These are phyloP conservation scores for Clivina fossor DNA, from an alignment of 2,888 invertebrate species.

Conservation along the genomic window DNA sequence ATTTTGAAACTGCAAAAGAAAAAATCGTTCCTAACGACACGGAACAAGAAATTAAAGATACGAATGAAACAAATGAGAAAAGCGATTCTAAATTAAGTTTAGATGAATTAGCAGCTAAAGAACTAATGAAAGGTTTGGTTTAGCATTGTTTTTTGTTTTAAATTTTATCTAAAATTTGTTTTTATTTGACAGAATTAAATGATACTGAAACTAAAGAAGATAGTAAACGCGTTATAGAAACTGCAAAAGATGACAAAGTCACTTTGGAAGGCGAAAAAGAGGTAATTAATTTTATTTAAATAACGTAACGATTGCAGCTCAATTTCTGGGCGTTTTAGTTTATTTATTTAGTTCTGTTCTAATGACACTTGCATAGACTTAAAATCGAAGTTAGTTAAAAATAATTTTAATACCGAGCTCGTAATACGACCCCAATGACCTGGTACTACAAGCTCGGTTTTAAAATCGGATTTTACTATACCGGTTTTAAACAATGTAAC, in stretches of 20 bases:
- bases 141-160: not conserved
- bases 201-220: constrained; percentile 11
- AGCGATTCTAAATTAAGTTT: constrained; percentile 54
- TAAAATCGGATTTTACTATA: no score
- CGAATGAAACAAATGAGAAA: constrained; percentile 42
- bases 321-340: not conserved
- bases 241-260: constrained; percentile 12
- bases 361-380: no score
- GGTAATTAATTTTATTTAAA: constrained; percentile 9
- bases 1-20: constrained; percentile 51
- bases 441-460: no score
- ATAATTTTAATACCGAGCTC: no score
- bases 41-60: constrained; percentile 40
- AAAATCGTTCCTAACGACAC: no score
- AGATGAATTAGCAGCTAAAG: constrained; percentile 74
- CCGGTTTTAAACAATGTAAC: no score
- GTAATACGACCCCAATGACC: no score
- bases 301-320: not conserved
- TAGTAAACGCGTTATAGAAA: constrained; percentile 11
- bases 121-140: constrained; percentile 64
- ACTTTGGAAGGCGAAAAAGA: constrained; percentile 30
- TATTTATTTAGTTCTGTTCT: not conserved
- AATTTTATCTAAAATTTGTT: not conserved
- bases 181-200: constrained; percentile 1
- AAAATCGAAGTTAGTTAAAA: no score